phyloP scores from a whole-genome alignment of 2,113 vertebrate species.

The Spilogale gracilis region DNA sequence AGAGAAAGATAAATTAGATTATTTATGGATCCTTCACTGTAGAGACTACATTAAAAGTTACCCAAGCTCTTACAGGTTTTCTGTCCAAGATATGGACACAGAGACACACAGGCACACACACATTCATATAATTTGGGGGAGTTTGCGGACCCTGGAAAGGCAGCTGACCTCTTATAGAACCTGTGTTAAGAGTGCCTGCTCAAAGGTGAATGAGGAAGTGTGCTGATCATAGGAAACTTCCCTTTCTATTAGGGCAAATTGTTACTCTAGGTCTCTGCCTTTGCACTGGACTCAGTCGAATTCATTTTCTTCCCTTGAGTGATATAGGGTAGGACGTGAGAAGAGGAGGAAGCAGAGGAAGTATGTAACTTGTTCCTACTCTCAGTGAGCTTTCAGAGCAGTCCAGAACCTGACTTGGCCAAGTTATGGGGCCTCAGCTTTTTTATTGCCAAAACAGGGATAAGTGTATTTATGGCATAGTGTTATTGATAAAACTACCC shows the following conservation, averaged over 20 bases:
- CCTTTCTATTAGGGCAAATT: neutral
- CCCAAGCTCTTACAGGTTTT: neutral
- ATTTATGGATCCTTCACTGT: neutral
- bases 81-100: neutral
- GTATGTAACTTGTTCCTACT: neutral
- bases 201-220: neutral
- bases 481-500: neutral
- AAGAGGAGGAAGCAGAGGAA: neutral
- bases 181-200: neutral
- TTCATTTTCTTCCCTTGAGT: neutral
- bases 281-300: neutral
- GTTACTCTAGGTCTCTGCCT: neutral
- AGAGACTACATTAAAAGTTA: neutral
- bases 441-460: neutral
- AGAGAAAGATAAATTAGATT: neutral
- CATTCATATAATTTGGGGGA: neutral
- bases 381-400: neutral
- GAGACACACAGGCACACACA: neutral
- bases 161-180: neutral
- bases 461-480: neutral
- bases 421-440: neutral
- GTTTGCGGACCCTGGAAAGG: neutral
- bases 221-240: neutral
- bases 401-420: neutral
- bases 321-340: rapidly evolving